Conservation (phyloP, 2,888 invertebrate species). For the Rosalia funebris region DNA sequence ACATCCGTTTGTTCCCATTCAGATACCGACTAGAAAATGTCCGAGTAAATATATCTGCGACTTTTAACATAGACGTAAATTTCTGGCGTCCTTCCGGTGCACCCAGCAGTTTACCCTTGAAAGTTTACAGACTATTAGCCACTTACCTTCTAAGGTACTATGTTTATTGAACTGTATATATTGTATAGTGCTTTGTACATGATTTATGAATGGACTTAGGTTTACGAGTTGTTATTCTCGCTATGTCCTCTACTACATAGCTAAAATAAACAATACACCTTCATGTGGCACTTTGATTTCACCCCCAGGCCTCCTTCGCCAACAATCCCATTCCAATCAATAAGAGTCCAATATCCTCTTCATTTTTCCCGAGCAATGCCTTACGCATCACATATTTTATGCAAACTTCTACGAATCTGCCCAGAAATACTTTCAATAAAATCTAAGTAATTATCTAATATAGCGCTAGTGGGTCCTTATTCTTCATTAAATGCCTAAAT, state of each 20-base stretch:
- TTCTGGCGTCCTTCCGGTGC: too few species aligned
- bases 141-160: conserved; percentile 12
- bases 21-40: conserved; percentile 9
- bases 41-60: conserved; percentile 2
- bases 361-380: neutral
- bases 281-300: too few species aligned
- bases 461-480: conserved; percentile 88
- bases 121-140: conserved; percentile 11
- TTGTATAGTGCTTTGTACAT: conserved; percentile 70
- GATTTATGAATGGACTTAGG: conserved; percentile 64
- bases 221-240: conserved; percentile 56
- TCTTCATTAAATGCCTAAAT: conserved; percentile 83
- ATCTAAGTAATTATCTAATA: conserved; percentile 97
- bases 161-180: conserved; percentile 63
- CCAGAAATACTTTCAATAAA: conserved; percentile 97
- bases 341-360: conserved; percentile 3
- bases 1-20: neutral
- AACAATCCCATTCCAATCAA: conserved; percentile 4
- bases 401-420: too few species aligned
- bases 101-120: neutral
- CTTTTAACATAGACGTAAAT: conserved; percentile 5
- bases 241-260: conserved; percentile 54
- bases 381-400: too few species aligned
- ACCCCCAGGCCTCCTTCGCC: too few species aligned
- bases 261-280: conserved; percentile 53